Percentiles rank a stretch among this genome's conserved stretches.
Conservation (phyloP, 2,888 invertebrate species). For the Xiphydria camelus region DNA sequence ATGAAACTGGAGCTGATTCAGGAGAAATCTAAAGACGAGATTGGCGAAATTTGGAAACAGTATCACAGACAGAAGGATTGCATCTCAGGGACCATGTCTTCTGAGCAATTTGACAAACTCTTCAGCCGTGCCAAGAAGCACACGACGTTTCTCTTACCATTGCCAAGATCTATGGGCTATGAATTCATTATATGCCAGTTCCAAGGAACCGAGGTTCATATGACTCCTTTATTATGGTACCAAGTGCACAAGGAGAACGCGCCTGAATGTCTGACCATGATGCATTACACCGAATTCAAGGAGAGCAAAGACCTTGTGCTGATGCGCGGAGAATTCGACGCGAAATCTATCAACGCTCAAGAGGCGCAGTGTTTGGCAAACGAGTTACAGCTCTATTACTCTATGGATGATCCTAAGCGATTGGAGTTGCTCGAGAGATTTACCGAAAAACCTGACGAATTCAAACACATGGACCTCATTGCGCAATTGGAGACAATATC, state of each 20-base stretch:
- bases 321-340: constrained; percentile 86
- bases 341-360: constrained; percentile 71
- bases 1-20: constrained; percentile 77
- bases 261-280: constrained; percentile 81
- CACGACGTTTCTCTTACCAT: constrained; percentile 76
- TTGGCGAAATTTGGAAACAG: constrained; percentile 76
- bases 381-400: constrained; percentile 83
- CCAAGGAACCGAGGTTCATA: constrained; percentile 73
- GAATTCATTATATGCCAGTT: constrained; percentile 84
- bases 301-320: constrained; percentile 74
- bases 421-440: constrained; percentile 69
- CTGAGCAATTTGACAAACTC: constrained; percentile 64
- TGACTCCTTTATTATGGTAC: constrained; percentile 82
- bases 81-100: constrained; percentile 73
- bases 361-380: constrained; percentile 88
- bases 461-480: constrained; percentile 82
- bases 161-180: constrained; percentile 82
- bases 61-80: constrained; percentile 79
- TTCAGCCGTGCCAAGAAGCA: constrained; percentile 63
- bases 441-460: constrained; percentile 71
- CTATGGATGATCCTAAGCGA: constrained; percentile 67
- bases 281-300: constrained; percentile 76
- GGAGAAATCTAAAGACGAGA: constrained; percentile 73
- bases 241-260: constrained; percentile 89
- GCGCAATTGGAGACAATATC: constrained; percentile 72